These are phyloP conservation scores for Oasisia sp. DNA, from an alignment of 2,888 invertebrate genomes.

Conservation along the genomic window DNA sequence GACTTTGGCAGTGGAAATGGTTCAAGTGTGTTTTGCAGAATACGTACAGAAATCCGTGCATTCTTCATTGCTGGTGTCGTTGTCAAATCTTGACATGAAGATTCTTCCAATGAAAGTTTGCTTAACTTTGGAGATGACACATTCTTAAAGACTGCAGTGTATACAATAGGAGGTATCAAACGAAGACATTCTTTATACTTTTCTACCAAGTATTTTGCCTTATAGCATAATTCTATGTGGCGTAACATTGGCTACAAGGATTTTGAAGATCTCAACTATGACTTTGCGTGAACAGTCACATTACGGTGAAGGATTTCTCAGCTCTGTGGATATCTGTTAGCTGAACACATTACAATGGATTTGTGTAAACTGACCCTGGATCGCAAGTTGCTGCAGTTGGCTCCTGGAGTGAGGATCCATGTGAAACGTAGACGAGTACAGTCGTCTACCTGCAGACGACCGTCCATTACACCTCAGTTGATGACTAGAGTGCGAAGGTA, in stretches of 20 bases:
- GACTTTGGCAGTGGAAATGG: background rate
- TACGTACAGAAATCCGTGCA: background rate
- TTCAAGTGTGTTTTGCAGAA: background rate
- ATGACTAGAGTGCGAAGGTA: background rate
- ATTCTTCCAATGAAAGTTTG: background rate
- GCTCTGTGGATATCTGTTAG: background rate
- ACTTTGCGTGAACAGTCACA: background rate
- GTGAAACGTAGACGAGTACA: background rate
- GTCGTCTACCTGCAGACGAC: background rate
- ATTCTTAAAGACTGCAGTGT: background rate
- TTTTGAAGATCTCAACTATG: background rate
- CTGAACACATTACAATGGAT: background rate
- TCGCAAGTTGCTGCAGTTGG: background rate
- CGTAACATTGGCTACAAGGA: background rate
- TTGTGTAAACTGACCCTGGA: background rate
- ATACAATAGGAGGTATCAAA: background rate
- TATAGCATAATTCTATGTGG: background rate
- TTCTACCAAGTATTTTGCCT: background rate
- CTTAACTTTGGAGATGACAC: background rate
- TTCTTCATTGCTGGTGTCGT: background rate
- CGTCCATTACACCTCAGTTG: background rate
- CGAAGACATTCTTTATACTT: background rate
- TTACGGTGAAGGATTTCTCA: background rate
- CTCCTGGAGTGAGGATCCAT: constrained; percentile 8
- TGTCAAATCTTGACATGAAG: background rate